Evolutionary conservation across 1,140 invertebrate genomes (phyloP).

Genomic region (Sminthurides bifidus): DNA sequence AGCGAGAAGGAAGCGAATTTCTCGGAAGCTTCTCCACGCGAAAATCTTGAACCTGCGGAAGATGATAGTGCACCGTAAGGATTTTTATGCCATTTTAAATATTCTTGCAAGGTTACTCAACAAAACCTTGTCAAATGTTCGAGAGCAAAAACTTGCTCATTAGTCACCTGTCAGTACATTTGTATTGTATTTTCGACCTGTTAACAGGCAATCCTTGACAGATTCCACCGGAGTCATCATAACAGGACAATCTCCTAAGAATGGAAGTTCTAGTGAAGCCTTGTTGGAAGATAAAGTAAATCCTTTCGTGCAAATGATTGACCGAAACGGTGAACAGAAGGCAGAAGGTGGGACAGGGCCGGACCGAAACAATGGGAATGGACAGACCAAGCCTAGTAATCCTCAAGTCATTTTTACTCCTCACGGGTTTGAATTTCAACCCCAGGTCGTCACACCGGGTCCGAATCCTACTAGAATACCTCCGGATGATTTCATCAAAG

Average conservation of each 20-base stretch:
- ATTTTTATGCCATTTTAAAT: no score
- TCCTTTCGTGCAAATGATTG: neutral
- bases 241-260: neutral
- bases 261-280: neutral
- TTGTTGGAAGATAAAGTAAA: neutral
- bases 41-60: no score
- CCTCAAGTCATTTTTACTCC: neutral
- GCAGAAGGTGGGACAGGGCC: neutral
- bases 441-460: conserved; percentile 3
- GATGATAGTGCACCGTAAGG: no score
- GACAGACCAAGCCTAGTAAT: neutral
- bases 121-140: no score
- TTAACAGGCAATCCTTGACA: no score
- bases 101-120: no score
- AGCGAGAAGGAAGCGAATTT: no score
- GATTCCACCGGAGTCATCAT: no score
- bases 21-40: no score
- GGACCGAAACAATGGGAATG: neutral
- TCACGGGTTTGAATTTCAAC: neutral
- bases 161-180: no score
- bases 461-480: conserved; percentile 8
- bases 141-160: no score
- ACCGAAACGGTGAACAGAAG: neutral
- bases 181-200: no score
- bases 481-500: conserved; percentile 67